Percentiles rank a stretch among this genome's conserved stretches.
Evolutionary conservation across 2,797 vertebrate species (phyloP).

Genomic region (Acropternis orthonyx): DNA sequence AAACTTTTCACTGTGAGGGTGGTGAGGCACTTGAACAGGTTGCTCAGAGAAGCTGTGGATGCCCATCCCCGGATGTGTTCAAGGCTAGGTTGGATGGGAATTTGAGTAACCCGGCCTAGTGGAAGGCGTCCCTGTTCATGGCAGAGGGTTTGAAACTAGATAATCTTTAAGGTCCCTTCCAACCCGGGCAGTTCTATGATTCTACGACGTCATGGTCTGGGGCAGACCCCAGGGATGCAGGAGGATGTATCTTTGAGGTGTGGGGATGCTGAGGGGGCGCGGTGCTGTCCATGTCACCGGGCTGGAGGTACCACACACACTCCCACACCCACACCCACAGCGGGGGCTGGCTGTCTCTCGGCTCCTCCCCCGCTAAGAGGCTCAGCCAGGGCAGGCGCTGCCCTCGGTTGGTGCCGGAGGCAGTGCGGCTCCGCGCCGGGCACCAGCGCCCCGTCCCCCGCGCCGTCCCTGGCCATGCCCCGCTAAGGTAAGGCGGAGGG

Average conservation of each 20-base stretch:
- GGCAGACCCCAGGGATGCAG: background rate
- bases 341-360: background rate
- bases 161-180: background rate
- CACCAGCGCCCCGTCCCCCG: background rate
- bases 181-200: background rate
- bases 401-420: background rate
- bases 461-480: background rate
- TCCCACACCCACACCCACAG: background rate
- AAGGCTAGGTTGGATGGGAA: background rate
- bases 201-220: fast-evolving
- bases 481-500: slow-evolving; percentile 9
- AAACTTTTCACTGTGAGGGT: background rate
- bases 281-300: fast-evolving
- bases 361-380: slow-evolving; percentile 58
- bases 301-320: background rate
- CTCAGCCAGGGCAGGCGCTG: slow-evolving; percentile 41
- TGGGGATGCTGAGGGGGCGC: background rate
- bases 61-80: background rate
- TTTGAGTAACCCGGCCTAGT: background rate
- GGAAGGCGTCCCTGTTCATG: background rate
- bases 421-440: background rate
- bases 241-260: fast-evolving
- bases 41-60: background rate
- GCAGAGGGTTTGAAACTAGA: fast-evolving
- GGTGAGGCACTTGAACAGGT: too few relatives aligned